Conservation (phyloP, 2,888 invertebrate species). For the Diploptera punctata region DNA sequence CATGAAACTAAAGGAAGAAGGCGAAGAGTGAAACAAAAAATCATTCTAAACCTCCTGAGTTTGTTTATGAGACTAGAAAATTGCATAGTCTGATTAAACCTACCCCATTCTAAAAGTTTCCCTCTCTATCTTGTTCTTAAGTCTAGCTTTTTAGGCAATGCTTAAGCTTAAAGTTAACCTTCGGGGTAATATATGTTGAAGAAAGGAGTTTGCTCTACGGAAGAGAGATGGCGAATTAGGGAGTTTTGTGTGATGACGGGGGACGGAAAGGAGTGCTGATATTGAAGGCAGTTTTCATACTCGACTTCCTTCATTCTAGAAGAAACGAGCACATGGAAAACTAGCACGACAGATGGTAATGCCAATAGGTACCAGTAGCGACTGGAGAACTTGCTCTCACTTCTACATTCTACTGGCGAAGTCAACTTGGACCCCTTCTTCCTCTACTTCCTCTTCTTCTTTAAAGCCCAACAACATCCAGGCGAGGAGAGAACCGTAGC, state of each 20-base stretch:
- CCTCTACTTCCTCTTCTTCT: no score
- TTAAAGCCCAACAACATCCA: not conserved
- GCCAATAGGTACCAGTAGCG: not conserved
- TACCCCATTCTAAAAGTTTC: no score
- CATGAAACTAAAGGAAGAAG: not conserved
- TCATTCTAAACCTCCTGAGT: constrained; percentile 20
- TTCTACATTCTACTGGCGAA: not conserved
- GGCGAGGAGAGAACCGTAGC: not conserved
- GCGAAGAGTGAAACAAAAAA: not conserved
- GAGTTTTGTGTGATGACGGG: not conserved
- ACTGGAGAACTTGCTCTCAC: constrained; percentile 8
- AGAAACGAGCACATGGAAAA: not conserved
- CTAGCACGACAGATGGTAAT: constrained; percentile 15
- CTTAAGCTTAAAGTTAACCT: constrained; percentile 10
- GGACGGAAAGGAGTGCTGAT: not conserved
- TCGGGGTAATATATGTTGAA: not conserved
- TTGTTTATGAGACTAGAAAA: constrained; percentile 27
- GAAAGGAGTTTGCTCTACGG: constrained; percentile 2
- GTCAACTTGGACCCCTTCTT: not conserved
- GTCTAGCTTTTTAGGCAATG: not conserved
- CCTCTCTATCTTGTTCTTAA: not conserved
- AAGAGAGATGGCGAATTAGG: not conserved
- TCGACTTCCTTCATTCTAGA: constrained; percentile 19
- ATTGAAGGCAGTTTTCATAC: constrained; percentile 27
- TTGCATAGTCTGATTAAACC: constrained; percentile 28